Evolutionary conservation across 2,888 invertebrate genomes (phyloP).

Genomic region (Seira sanloemensis): DNA sequence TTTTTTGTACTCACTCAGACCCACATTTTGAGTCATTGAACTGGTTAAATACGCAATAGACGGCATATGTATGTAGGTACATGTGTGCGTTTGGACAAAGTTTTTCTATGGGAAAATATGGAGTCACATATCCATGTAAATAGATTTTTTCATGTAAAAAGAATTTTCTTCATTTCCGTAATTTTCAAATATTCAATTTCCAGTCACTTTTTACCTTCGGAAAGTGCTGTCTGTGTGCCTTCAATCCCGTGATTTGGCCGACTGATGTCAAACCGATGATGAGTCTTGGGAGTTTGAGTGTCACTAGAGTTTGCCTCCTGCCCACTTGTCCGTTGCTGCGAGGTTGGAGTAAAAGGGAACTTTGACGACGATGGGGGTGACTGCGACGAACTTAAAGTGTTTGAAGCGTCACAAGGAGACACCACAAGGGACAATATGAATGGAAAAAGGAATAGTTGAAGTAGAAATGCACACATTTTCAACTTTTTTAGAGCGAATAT

Average conservation of each 20-base stretch:
- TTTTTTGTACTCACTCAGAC: not conserved
- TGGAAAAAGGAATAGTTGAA: not conserved
- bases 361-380: not conserved
- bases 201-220: not conserved
- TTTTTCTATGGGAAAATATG: not conserved
- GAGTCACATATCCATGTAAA: not conserved
- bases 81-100: not conserved
- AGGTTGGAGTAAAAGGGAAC: not conserved
- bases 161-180: not conserved
- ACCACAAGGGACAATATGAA: not conserved
- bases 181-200: not conserved
- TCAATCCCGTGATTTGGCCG: not conserved
- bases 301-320: not conserved
- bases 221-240: not conserved
- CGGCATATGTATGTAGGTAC: not conserved
- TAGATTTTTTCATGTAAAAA: not conserved
- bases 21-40: not conserved
- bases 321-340: not conserved
- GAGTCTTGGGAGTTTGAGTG: not conserved
- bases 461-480: slow-evolving; percentile 20
- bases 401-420: not conserved
- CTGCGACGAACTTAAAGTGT: not conserved
- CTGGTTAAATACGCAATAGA: not conserved
- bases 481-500: slow-evolving; percentile 23
- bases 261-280: not conserved